Percentiles rank a stretch among this genome's conserved stretches.
phyloP scores from a whole-genome alignment of 2,113 vertebrate species.

The Campylomormyrus numenius region DNA sequence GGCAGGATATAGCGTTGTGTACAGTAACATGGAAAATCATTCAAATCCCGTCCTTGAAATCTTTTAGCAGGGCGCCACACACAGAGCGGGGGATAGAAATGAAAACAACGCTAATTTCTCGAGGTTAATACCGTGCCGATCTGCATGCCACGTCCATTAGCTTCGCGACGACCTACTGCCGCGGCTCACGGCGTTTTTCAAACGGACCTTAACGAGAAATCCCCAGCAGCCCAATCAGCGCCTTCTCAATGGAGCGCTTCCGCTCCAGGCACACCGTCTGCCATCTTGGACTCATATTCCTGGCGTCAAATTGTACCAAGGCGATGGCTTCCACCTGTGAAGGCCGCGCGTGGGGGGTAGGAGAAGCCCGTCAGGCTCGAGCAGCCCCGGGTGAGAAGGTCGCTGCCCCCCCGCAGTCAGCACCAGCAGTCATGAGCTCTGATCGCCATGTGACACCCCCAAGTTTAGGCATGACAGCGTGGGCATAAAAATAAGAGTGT shows the following conservation, averaged over 20 bases:
- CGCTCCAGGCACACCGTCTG: background rate
- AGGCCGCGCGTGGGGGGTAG: background rate
- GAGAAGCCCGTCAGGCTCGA: background rate
- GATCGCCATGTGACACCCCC: background rate
- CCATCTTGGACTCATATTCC: background rate
- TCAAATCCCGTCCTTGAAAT: background rate
- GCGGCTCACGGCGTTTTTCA: background rate
- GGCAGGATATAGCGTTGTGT: background rate
- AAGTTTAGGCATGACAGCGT: background rate
- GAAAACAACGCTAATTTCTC: background rate
- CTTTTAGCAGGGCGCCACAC: background rate
- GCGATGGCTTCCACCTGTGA: background rate
- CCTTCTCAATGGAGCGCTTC: background rate
- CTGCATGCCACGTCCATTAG: background rate
- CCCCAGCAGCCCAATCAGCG: background rate
- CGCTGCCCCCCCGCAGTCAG: background rate
- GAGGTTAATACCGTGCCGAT: background rate
- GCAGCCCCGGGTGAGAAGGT: background rate
- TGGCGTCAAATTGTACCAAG: background rate
- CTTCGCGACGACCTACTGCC: background rate
- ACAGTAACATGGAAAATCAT: conserved; percentile 9
- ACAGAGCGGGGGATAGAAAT: background rate
- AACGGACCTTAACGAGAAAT: background rate
- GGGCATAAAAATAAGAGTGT: background rate
- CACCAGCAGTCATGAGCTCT: background rate